Evolutionary conservation across 1,140 invertebrate genomes (phyloP).

Genomic region (Helicoverpa zea): DNA sequence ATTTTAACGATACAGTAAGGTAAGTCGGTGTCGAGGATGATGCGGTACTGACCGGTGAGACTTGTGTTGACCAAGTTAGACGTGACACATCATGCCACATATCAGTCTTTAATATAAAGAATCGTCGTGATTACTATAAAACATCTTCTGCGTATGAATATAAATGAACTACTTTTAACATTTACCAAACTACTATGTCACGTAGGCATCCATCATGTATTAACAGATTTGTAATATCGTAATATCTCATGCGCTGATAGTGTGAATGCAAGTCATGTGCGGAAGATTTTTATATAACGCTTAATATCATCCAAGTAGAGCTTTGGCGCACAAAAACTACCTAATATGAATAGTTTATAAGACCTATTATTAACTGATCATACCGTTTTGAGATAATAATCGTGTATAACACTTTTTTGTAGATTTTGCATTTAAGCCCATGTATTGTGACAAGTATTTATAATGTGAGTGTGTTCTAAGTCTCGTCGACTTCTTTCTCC

Average conservation of each 20-base stretch:
- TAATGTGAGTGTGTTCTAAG: constrained; percentile 81
- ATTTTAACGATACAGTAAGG: constrained; percentile 41
- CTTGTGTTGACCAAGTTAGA: constrained; percentile 76
- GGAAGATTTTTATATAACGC: constrained; percentile 63
- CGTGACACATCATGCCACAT: constrained; percentile 85
- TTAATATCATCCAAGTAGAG: constrained; percentile 80
- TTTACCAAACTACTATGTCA: neutral
- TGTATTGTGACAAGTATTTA: constrained; percentile 83
- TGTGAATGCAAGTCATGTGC: constrained; percentile 48
- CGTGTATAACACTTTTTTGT: constrained; percentile 83
- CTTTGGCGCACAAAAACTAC: constrained; percentile 82
- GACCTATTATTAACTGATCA: constrained; percentile 78
- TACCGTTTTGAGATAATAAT: constrained; percentile 82
- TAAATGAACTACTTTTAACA: neutral
- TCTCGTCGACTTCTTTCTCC: constrained; percentile 63
- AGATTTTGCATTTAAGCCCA: constrained; percentile 84
- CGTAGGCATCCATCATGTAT: neutral
- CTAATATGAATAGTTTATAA: constrained; percentile 80
- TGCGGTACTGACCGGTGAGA: constrained; percentile 56
- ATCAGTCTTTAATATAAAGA: constrained; percentile 77
- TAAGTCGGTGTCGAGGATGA: constrained; percentile 49
- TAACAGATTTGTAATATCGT: constrained; percentile 80
- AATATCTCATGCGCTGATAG: constrained; percentile 55
- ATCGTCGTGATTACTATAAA: constrained; percentile 47
- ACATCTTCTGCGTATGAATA: constrained; percentile 33